Evolutionary conservation across 2,888 invertebrate species (phyloP).

Genomic region (Arge pagana): DNA sequence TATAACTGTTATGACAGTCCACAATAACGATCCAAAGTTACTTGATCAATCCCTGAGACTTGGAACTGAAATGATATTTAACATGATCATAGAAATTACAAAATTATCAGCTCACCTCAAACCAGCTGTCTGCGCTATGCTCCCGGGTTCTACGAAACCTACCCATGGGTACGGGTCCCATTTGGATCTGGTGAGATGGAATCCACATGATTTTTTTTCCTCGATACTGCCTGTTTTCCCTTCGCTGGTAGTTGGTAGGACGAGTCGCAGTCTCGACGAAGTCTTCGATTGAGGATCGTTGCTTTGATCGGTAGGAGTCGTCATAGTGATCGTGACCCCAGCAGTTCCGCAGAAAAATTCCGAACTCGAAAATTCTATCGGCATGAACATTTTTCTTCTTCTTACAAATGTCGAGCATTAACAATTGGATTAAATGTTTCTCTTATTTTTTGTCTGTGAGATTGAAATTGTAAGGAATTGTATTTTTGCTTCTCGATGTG

Average conservation of each 20-base stretch:
- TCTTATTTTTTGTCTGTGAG: no score
- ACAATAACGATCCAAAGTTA: no score
- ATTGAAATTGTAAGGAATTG: no score
- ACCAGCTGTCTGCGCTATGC: constrained; percentile 69
- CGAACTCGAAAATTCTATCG: constrained; percentile 20
- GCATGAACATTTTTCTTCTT: constrained; percentile 12
- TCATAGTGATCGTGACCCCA: constrained; percentile 39
- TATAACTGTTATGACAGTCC: no score
- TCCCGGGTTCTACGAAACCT: constrained; percentile 66
- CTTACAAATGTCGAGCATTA: no score
- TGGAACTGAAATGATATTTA: no score
- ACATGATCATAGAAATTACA: no score
- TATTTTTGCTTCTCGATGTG: no score
- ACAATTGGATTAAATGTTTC: no score
- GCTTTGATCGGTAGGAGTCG: constrained; percentile 27
- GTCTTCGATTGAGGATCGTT: not conserved
- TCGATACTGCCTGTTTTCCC: constrained; percentile 6
- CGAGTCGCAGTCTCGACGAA: constrained; percentile 13
- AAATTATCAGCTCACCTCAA: constrained; percentile 59
- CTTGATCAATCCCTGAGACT: no score
- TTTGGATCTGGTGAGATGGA: constrained; percentile 73
- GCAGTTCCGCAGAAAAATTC: constrained; percentile 37
- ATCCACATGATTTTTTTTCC: constrained; percentile 64
- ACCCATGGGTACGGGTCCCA: constrained; percentile 88
- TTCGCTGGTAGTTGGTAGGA: not conserved